Evolutionary conservation across 2,113 vertebrate genomes (phyloP).

Genomic region (Nerophis lumbriciformis): DNA sequence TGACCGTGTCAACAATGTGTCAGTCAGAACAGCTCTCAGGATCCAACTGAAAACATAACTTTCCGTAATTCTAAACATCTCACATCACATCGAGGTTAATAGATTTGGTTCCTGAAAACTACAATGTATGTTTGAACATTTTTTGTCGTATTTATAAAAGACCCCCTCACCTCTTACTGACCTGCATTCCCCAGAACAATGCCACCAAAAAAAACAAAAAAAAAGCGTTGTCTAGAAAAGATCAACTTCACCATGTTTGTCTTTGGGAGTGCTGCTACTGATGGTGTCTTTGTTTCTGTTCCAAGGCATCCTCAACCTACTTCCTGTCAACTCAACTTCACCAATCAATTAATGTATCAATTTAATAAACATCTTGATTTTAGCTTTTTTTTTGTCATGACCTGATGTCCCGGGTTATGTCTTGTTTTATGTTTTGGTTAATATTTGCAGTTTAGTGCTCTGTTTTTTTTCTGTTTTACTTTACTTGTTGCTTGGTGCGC

Average conservation of each 20-base stretch:
- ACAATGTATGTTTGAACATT: slow-evolving; percentile 10
- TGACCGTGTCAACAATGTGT: too few species aligned
- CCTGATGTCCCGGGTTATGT: too few species aligned
- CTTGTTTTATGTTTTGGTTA: too few species aligned
- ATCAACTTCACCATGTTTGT: slow-evolving; percentile 25
- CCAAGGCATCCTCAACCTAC: slow-evolving; percentile 17
- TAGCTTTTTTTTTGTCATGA: too few species aligned
- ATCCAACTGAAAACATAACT: not conserved
- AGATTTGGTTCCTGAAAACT: not conserved
- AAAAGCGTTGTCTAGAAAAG: slow-evolving; percentile 46
- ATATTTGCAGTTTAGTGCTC: too few species aligned
- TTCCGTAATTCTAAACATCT: not conserved
- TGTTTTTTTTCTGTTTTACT: too few species aligned
- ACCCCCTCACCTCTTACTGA: slow-evolving; percentile 8
- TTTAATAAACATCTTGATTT: too few species aligned
- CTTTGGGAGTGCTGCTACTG: slow-evolving; percentile 27
- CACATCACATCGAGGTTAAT: not conserved
- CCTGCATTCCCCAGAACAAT: slow-evolving; percentile 45
- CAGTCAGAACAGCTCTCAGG: not conserved
- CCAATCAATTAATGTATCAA: not conserved
- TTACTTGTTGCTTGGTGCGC: too few species aligned
- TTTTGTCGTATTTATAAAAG: slow-evolving; percentile 9
- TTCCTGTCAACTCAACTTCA: slow-evolving; percentile 52
- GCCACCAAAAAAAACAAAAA: slow-evolving; percentile 17
- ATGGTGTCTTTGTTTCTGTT: slow-evolving; percentile 33